Percentiles rank a stretch among this genome's conserved stretches.
Evolutionary conservation across 2,888 invertebrate genomes (phyloP).

Genomic region (Trileptium ribeirensis): DNA sequence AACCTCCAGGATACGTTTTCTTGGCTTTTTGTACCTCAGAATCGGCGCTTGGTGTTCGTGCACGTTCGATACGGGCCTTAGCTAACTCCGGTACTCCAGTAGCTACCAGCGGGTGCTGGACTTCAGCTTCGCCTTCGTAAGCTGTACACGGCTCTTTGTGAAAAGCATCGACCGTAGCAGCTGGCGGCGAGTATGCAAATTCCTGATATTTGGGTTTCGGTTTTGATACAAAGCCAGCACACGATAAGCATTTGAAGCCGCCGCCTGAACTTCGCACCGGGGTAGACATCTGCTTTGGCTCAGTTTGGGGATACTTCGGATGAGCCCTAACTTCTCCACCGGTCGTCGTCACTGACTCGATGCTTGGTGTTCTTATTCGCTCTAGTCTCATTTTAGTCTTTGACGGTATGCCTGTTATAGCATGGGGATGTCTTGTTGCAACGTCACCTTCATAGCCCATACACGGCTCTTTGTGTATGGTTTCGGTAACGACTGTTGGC

Average conservation of each 20-base stretch:
- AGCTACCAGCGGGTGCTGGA: neutral
- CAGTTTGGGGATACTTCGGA: too few relatives aligned
- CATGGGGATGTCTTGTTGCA: neutral
- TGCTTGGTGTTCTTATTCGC: neutral
- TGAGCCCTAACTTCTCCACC: too few relatives aligned
- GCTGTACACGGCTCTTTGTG: neutral
- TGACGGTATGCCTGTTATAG: neutral
- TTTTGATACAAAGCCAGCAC: too few relatives aligned
- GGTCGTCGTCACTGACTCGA: too few relatives aligned
- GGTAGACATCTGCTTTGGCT: too few relatives aligned
- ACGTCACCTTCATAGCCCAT: neutral
- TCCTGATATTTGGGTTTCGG: neutral
- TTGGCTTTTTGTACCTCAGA: too few relatives aligned
- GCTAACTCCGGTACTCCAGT: neutral
- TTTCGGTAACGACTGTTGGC: neutral
- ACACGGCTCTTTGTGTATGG: neutral
- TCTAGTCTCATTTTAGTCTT: neutral
- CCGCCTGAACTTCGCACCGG: too few relatives aligned
- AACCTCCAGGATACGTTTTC: too few relatives aligned
- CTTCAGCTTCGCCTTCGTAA: neutral
- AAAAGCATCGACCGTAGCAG: neutral
- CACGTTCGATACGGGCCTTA: neutral
- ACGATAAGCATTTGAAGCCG: too few relatives aligned
- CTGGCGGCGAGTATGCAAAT: neutral
- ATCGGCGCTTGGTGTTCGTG: too few relatives aligned